These are phyloP conservation scores for Riparia riparia DNA, from an alignment of 2,113 vertebrate genomes.

Conservation along the genomic window DNA sequence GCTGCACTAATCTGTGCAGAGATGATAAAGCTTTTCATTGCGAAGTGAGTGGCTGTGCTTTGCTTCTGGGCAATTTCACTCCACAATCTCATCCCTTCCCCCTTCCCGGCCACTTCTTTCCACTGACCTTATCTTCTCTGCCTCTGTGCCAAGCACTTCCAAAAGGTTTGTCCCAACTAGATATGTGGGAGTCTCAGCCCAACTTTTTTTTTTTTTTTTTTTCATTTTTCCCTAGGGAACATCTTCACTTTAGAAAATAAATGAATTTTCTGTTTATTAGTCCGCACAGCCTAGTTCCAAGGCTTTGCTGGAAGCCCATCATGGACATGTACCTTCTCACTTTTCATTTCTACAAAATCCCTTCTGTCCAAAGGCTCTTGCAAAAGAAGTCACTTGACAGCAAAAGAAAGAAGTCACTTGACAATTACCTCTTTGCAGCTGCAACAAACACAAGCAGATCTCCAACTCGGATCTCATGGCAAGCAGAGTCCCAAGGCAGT, in stretches of 20 bases:
- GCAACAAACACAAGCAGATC: not conserved
- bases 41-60: conserved; percentile 48
- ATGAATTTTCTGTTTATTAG: not conserved
- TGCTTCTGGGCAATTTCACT: conserved; percentile 77
- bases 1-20: conserved; percentile 72
- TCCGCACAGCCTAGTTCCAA: not conserved
- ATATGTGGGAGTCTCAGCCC: not conserved
- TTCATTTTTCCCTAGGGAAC: not conserved
- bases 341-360: not conserved
- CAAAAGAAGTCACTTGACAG: not conserved
- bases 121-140: conserved; percentile 37
- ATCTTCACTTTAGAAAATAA: not conserved
- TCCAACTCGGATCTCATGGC: not conserved
- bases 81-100: conserved; percentile 19
- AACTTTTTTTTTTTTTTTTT: not conserved
- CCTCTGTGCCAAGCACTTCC: not conserved
- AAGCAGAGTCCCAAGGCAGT: not conserved
- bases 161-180: not conserved
- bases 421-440: not conserved
- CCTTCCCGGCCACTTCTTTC: not conserved
- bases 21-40: conserved; percentile 76
- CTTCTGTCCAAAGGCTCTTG: not conserved
- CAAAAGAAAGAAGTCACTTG: not conserved
- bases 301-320: not conserved
- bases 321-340: not conserved